Percentiles rank a stretch among this genome's conserved stretches.
phyloP scores from a whole-genome alignment of 2,113 vertebrate species.

The Beaufortia kweichowensis region DNA sequence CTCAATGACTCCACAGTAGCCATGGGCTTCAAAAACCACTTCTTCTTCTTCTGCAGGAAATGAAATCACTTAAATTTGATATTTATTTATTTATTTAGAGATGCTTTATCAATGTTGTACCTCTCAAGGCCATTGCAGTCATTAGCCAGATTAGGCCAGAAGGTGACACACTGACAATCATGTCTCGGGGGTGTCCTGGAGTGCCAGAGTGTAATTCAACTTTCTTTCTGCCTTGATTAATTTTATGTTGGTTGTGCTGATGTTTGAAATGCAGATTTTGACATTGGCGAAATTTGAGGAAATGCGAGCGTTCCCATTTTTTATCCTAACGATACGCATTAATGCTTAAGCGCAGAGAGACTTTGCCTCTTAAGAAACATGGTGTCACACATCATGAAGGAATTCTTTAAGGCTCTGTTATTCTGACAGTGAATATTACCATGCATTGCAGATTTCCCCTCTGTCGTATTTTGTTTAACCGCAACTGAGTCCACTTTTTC shows the following conservation, averaged over 20 bases:
- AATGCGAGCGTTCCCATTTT: slow-evolving; percentile 1
- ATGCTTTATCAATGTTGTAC: slow-evolving; percentile 21
- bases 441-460: slow-evolving; percentile 51
- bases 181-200: slow-evolving; percentile 32
- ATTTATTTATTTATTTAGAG: slow-evolving; percentile 44
- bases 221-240: slow-evolving; percentile 22
- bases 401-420: slow-evolving; percentile 11
- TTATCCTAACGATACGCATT: neutral
- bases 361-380: slow-evolving; percentile 1
- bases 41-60: slow-evolving; percentile 26
- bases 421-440: slow-evolving; percentile 27
- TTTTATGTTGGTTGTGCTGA: neutral
- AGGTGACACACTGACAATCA: slow-evolving; percentile 40
- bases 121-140: slow-evolving; percentile 38
- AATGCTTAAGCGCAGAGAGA: neutral
- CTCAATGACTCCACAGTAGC: slow-evolving; percentile 81
- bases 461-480: slow-evolving; percentile 59
- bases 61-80: slow-evolving; percentile 20
- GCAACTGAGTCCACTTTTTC: slow-evolving; percentile 56
- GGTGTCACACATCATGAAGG: neutral
- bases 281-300: slow-evolving; percentile 4
- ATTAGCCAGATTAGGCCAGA: slow-evolving; percentile 43
- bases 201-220: slow-evolving; percentile 21
- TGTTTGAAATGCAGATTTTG: slow-evolving; percentile 12
- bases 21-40: slow-evolving; percentile 76